Base-by-base conservation (phyloP, 2,113 vertebrate genomes). In the Equus quagga region DNA sequence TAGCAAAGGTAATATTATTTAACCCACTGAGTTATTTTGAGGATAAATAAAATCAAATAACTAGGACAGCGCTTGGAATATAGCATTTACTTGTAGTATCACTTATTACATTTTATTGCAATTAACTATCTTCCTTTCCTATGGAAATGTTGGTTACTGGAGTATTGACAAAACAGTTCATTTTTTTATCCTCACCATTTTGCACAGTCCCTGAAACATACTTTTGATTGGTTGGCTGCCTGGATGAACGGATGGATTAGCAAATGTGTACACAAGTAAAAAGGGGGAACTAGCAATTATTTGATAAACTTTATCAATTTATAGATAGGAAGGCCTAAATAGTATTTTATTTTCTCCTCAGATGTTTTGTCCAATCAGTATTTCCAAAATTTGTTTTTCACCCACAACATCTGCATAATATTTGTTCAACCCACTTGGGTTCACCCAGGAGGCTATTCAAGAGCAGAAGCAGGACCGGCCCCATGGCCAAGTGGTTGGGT, bases 21-120 rank as follows among this genome's bases (percentile, higher is more conserved):
- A 82, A 3, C 13, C 26, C 4, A 83, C 0, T 78, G 54, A 79
- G 33, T 69, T 87, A 0, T 46, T 79, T 67, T 73, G 24, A 93
- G 15, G 18, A 88, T 56, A 94, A 81, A 92, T 78, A 82, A 87
- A 94, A 96, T 62, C 64, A 51, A 96, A 73, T 75, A 17, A 12
- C 1, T 11, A 91, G 31, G 4, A 60, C 2, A 93, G 23, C 72
- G 62, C 8, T 62, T 90, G 8, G 49, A 69, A 87, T 14, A 91
- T 23, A 67, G 44, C 56, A 64, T 62, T 92, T 91, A 91, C 10
- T 95, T 87, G 1, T 69, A 70, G 5, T 64, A 87, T 78, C 49
- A 60, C 31, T 54, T 69, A 60, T 23, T 26, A 41, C 11, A 72
- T 83, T 89, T 85, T 28, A 67, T 46, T 65, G 2, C 41, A 87